Evolutionary conservation across 2,797 vertebrate genomes (phyloP), one percentile per base, ranked within the genome.

Genomic region (Xyrichtys novacula): DNA sequence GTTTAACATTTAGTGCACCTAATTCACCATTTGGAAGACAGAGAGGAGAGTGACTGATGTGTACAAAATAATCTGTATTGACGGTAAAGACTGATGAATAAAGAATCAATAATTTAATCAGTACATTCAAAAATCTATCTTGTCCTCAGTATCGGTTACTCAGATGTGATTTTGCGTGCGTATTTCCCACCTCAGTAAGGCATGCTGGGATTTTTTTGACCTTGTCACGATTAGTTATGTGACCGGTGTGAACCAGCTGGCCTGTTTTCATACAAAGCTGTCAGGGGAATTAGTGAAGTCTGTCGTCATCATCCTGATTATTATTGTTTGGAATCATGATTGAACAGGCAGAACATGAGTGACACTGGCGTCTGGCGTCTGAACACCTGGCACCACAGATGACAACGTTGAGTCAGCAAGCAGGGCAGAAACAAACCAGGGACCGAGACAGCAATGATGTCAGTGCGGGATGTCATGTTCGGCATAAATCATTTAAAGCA

Each of bases 341-440:
- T 48, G 39, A 57, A 26, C 20, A 16, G 14, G 55, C 56, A 6
- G 54, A 50, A 62, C 32, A 64, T 54, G n/a, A 4, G 12, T 56
- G 38, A 65, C 29, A 34, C 31, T 22, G 16, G 49, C 22, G 34
- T 32, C 31, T 22, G 16, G 49, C 22, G 34, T 32, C 14, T 5
- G 44, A 78, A 77, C 83, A 84, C 48, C 83, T 86, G 81, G 72
- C 6, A 42, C 19, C 28, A 9, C 67, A 9, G 22, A 50, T 32
- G 8, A 23, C 20, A 15, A n/a, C 20, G 25, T 4, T 79, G 74
- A 85, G 72, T 90, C 79, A 79, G 76, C 11, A 16, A 7, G 28
- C 39, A 25, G 49, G 44, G 57, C 49, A n/a, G 25, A 26, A 22
- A 0, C n/a, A n/a, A n/a, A n/a, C n/a, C n/a, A 12, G 6, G 31